These are phyloP conservation scores for Rhyacichthys aspro DNA, from an alignment of 2,797 vertebrate genomes.

Conservation along the genomic window DNA sequence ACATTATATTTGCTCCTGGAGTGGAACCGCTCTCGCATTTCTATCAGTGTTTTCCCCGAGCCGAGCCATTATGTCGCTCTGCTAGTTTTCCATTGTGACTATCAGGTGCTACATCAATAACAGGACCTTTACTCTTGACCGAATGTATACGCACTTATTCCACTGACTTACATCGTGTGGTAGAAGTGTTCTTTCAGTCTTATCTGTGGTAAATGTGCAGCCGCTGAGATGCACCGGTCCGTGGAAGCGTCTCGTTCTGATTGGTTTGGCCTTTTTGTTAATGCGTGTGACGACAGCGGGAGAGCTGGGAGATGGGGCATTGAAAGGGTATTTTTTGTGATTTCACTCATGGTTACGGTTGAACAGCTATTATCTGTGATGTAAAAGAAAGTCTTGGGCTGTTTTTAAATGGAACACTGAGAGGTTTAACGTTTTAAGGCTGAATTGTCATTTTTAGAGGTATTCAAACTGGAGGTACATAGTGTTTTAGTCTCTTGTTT, in stretches of 20 bases:
- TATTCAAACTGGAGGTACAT: no score
- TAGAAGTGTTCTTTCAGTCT: constrained; percentile 11
- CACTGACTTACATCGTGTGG: not conserved
- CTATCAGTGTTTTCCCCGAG: constrained; percentile 6
- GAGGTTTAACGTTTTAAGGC: no score
- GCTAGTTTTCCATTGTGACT: constrained; percentile 14
- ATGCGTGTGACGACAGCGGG: constrained; percentile 7
- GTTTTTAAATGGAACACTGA: constrained; percentile 28
- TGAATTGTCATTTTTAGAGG: no score
- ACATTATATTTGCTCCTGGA: constrained; percentile 24
- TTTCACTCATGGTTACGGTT: constrained; percentile 7
- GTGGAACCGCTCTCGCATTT: constrained; percentile 30
- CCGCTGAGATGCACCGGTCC: constrained; percentile 37
- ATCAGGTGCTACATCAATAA: constrained; percentile 21
- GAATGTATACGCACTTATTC: not conserved
- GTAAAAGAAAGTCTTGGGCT: constrained; percentile 2
- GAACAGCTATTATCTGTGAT: constrained; percentile 19
- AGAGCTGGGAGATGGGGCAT: constrained; percentile 11
- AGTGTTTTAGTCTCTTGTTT: no score
- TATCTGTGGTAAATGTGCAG: no score
- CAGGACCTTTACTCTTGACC: constrained; percentile 3
- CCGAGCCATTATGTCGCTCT: constrained; percentile 9
- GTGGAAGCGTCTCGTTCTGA: constrained; percentile 34
- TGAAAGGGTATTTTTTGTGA: constrained; percentile 28
- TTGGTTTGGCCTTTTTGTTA: constrained; percentile 52